Evolutionary conservation across 2,888 invertebrate species (phyloP).

Genomic region (Acanthosepion lycidas): DNA sequence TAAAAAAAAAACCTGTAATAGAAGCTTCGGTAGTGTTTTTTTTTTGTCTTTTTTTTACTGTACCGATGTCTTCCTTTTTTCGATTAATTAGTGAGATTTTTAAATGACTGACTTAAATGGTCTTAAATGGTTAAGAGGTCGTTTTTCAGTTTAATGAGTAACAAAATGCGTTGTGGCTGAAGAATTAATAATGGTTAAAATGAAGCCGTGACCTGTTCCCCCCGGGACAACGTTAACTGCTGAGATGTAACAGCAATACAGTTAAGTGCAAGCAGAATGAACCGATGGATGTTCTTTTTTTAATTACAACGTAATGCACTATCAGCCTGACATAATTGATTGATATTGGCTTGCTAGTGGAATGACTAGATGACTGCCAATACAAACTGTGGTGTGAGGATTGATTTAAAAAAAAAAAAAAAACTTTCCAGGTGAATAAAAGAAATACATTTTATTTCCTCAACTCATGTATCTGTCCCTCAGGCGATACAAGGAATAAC

Average conservation of each 20-base stretch:
- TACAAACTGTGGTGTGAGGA: background rate
- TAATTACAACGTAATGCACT: background rate
- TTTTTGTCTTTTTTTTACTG: background rate
- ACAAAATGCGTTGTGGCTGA: background rate
- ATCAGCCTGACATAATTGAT: background rate
- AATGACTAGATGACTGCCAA: background rate
- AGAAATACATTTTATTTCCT: no score
- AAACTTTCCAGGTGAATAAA: no score
- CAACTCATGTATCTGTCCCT: no score
- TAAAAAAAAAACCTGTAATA: background rate
- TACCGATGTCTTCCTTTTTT: background rate
- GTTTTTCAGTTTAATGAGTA: background rate
- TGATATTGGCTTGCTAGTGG: background rate
- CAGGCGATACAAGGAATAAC: no score
- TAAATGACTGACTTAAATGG: background rate
- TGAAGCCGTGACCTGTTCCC: background rate
- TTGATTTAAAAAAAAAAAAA: background rate
- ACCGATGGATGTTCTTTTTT: background rate
- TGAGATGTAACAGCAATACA: background rate
- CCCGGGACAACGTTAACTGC: no score
- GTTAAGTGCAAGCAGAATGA: background rate
- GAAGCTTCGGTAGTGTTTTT: background rate
- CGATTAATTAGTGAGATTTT: background rate
- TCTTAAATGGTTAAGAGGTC: background rate
- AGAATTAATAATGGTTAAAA: background rate